Evolutionary conservation across 2,888 invertebrate genomes (phyloP).

Genomic region (Eristalis tenax): DNA sequence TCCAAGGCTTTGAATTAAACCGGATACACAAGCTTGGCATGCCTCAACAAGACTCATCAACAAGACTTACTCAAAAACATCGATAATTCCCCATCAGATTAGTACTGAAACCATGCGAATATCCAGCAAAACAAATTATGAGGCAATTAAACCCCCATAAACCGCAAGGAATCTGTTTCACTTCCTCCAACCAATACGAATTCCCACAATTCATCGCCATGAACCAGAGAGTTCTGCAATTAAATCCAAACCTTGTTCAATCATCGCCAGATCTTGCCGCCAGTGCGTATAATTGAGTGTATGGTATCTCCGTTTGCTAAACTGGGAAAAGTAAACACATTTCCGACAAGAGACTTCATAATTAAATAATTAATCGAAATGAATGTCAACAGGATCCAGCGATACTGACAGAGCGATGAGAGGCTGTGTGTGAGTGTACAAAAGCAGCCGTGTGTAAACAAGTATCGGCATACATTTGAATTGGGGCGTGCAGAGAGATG

Average conservation of each 20-base stretch:
- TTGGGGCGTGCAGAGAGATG: background rate
- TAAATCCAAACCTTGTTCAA: slow-evolving; percentile 3
- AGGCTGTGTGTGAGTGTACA: background rate
- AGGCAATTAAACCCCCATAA: no score
- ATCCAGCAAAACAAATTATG: no score
- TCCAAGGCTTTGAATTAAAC: no score
- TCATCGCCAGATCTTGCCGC: slow-evolving; percentile 5
- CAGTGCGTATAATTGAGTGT: slow-evolving; percentile 33
- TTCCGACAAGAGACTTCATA: slow-evolving; percentile 36
- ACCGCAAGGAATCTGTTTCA: no score
- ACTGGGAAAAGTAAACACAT: slow-evolving; percentile 27
- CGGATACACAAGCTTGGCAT: no score
- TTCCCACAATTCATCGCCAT: background rate
- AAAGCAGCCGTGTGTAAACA: background rate
- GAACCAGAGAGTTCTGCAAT: slow-evolving; percentile 1
- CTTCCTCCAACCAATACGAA: background rate
- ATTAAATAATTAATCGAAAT: slow-evolving; percentile 63
- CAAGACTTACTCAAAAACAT: no score
- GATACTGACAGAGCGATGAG: background rate
- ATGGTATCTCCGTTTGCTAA: slow-evolving; percentile 36
- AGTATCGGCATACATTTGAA: background rate
- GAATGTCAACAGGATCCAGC: slow-evolving; percentile 45
- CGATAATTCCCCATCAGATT: no score
- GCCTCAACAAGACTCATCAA: no score
- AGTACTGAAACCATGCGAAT: no score